phyloP scores from a whole-genome alignment of 2,888 invertebrate species.

The Machimus atricapillus region DNA sequence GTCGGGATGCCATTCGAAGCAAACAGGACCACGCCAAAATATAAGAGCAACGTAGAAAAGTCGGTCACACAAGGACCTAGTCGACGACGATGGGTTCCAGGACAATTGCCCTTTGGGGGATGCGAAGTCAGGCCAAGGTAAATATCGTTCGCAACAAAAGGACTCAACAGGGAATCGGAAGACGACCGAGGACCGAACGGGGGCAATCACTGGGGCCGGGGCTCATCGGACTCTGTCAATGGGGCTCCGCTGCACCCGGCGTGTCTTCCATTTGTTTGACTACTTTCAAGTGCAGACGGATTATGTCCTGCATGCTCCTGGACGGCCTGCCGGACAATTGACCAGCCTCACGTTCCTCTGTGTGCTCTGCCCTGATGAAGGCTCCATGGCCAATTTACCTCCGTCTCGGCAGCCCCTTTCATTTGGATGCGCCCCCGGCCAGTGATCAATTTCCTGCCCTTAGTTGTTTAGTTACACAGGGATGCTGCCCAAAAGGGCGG shows the following conservation, averaged over 20 bases:
- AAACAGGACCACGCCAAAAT: not conserved
- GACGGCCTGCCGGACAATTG: not conserved
- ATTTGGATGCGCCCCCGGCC: not conserved
- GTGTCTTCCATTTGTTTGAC: not conserved
- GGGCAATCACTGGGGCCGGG: not conserved
- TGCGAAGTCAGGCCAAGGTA: not conserved
- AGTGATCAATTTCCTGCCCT: slow-evolving; percentile 24
- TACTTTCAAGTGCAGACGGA: slow-evolving; percentile 2
- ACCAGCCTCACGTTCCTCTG: not conserved
- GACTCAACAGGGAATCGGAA: not conserved
- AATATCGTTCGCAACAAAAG: not conserved
- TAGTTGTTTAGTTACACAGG: slow-evolving; percentile 16
- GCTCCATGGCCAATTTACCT: not conserved
- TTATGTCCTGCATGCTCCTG: not conserved
- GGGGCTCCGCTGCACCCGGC: not conserved
- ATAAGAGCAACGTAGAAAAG: not conserved
- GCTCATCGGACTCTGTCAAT: not conserved
- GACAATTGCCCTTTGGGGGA: not conserved
- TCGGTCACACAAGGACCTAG: not conserved
- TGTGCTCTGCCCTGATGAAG: not conserved
- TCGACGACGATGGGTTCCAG: not conserved
- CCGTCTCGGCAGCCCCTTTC: not conserved
- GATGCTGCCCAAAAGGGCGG: not conserved
- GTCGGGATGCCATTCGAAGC: not conserved
- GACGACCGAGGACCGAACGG: not conserved